A percentile compares a stretch with the other conserved stretches of the same genome.
Conservation (phyloP, 2,113 vertebrate species). For the Taxidea taxus region DNA sequence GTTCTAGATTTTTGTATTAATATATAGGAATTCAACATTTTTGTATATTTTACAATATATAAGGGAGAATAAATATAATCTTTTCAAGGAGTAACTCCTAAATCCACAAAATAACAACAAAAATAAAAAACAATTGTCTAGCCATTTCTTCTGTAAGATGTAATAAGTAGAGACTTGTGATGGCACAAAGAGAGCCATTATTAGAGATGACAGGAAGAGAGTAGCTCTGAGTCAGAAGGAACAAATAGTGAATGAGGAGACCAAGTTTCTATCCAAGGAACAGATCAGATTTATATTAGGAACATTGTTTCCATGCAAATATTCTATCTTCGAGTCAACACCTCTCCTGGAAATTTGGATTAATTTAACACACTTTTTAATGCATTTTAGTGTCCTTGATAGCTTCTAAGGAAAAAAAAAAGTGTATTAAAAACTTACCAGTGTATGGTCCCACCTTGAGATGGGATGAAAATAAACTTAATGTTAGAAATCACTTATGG, state of each 20-base stretch:
- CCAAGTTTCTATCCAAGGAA: background rate
- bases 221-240: background rate
- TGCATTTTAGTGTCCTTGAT: background rate
- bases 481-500: background rate
- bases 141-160: background rate
- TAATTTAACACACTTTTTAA: background rate
- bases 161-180: background rate
- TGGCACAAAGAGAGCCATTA: background rate
- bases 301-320: background rate
- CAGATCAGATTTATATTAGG: background rate
- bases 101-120: background rate
- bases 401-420: background rate
- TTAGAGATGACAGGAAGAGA: background rate
- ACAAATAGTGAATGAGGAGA: background rate
- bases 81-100: background rate
- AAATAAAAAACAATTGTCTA: background rate
- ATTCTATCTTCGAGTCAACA: background rate
- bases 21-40: background rate
- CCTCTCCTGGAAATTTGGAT: background rate
- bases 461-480: background rate
- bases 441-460: background rate
- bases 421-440: background rate
- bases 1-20: background rate
- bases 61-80: background rate
- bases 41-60: background rate